These are phyloP conservation scores for Catostylus mosaicus DNA, from an alignment of 30 jellyfish, hydroid and myxozoan genomes.

Conservation along the genomic window DNA sequence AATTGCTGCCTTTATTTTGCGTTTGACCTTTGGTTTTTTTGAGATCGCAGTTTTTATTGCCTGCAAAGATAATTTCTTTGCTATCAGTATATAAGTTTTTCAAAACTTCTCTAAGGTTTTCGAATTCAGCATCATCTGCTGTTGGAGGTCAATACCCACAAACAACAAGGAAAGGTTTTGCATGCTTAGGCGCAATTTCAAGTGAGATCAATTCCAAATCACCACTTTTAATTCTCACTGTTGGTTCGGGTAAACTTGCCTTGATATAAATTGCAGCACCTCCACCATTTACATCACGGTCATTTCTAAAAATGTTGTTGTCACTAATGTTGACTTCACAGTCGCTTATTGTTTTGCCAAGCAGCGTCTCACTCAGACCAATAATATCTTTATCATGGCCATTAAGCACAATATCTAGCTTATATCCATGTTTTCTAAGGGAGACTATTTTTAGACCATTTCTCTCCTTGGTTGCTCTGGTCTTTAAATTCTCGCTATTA, in stretches of 20 bases:
- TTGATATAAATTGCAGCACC: conserved; percentile 4
- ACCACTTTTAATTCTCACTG: neutral
- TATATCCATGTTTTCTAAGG: neutral
- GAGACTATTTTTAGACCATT: conserved; percentile 21
- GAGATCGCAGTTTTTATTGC: too few species aligned
- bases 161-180: conserved; percentile 2
- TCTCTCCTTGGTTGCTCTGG: neutral
- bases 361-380: too few species aligned
- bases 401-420: conserved; percentile 15
- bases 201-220: conserved; percentile 4
- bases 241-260: conserved; percentile 16
- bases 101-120: too few species aligned
- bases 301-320: neutral
- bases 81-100: too few species aligned
- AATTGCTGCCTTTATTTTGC: too few species aligned
- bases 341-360: neutral
- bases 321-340: neutral
- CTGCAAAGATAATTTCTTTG: too few species aligned
- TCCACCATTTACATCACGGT: neutral
- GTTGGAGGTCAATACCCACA: conserved; percentile 20
- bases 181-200: conserved; percentile 18
- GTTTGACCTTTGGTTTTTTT: too few species aligned
- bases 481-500: neutral
- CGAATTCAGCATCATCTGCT: too few species aligned
- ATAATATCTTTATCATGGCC: neutral